Conservation (phyloP, 2,797 vertebrate species). For the Megaceryle alcyon region DNA sequence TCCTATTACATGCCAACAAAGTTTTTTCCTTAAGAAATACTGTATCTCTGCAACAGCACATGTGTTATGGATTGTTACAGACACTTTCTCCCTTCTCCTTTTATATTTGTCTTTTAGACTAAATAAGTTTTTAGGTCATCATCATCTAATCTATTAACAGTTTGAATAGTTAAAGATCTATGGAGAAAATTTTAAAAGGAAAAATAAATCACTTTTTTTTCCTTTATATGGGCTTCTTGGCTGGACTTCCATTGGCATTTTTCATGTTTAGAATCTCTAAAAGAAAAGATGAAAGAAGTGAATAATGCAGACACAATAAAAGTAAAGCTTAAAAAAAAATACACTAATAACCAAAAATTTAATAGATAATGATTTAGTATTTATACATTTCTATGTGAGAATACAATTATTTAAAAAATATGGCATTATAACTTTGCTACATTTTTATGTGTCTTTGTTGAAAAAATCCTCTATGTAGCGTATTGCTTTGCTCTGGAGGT, state of each 20-base stretch:
- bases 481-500: not conserved
- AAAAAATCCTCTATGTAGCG: not conserved
- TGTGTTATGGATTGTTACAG: not conserved
- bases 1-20: not conserved
- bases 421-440: not conserved
- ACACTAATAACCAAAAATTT: not conserved
- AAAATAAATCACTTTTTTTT: not conserved
- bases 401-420: not conserved
- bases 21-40: not conserved
- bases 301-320: not conserved
- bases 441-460: not conserved
- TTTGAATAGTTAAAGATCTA: not conserved
- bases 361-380: not conserved
- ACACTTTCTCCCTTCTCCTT: not conserved
- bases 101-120: conserved; percentile 6
- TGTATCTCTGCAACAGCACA: conserved; percentile 30
- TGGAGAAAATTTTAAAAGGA: not conserved
- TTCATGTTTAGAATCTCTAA: not conserved
- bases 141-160: not conserved
- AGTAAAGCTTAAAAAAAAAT: not conserved
- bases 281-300: not conserved
- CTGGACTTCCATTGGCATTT: not conserved
- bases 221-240: not conserved
- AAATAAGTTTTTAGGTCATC: conserved; percentile 20
- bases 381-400: not conserved